Percentiles rank a stretch among this genome's conserved stretches.
Conservation (phyloP, 2,888 invertebrate species). For the Watsonalla binaria region DNA sequence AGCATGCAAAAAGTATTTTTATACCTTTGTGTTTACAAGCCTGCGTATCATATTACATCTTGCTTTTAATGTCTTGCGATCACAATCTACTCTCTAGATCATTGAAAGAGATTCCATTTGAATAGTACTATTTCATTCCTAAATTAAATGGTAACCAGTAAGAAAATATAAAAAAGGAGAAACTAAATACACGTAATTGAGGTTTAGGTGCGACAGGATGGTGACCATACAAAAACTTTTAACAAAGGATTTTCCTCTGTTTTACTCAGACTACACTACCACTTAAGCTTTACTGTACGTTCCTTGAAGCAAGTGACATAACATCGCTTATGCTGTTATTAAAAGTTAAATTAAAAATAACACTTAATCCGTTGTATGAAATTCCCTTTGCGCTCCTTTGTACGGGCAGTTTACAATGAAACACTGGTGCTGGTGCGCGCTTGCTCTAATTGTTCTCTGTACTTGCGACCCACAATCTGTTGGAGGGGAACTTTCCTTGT, state of each 20-base stretch:
- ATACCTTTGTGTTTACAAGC: no score
- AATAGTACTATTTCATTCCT: no score
- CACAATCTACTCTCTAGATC: no score
- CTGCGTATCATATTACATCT: no score
- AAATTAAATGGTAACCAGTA: no score
- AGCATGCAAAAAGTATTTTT: no score
- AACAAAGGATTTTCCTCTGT: background rate
- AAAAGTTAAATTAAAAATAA: slow-evolving; percentile 26
- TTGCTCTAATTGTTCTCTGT: slow-evolving; percentile 50
- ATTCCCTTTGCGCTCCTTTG: slow-evolving; percentile 34
- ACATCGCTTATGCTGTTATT: slow-evolving; percentile 14
- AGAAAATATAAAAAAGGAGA: no score
- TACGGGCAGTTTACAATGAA: slow-evolving; percentile 35
- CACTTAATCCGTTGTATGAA: slow-evolving; percentile 32
- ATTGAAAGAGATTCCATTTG: no score
- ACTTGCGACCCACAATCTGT: slow-evolving; percentile 23
- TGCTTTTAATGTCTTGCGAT: no score
- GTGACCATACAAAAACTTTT: background rate
- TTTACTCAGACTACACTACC: background rate
- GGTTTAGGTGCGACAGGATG: no score
- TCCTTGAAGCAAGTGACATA: background rate
- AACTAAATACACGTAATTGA: no score
- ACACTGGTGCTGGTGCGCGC: slow-evolving; percentile 42
- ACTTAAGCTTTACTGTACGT: background rate
- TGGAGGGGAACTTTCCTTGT: slow-evolving; percentile 41